Base-by-base conservation (phyloP, 2,888 invertebrate genomes). In the Aphodius sticticus region DNA sequence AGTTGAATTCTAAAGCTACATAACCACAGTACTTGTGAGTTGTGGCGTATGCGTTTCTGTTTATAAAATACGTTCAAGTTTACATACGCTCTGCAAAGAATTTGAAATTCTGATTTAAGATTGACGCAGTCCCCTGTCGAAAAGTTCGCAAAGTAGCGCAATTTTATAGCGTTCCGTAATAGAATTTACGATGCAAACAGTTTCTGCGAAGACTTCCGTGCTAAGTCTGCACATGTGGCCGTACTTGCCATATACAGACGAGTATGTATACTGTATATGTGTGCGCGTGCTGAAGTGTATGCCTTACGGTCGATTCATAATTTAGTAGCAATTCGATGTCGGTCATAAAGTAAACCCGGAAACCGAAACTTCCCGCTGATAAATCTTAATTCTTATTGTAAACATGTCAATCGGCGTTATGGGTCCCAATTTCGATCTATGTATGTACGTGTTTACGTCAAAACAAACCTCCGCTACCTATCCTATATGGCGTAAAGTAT, bases 271-370 rank as follows among this genome's bases (percentile, higher is more conserved):
- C 71, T 71, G 16, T 16, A 71, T 26, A 35, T 71, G 35, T 71
- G 71, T 71, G 26, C 71, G 71, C 12, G 15, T 71, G n/a, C 71
- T 71, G 71, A 16, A 71, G 71, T 71, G 26, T 26, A 26, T 26
- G 26, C 26, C 26, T 26, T 26, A 26, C 26, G 26, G 53, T 74
- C 35, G 74, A 74, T 74, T 74, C 74, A 74, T 74, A 74, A 74
- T 74, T 74, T 74, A 74, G 74, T 74, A 74, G 74, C 74, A 74
- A 74, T 74, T 74, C 37, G 74, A 36, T 35, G 36, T 35, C 74
- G 74, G 74, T 74, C 74, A 74, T 74, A 74, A 74, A 74, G 53
- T 53, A 53, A 53, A 53, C 9, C 53, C 53, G 53, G 53, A 53
- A 53, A 53, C 53, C 53, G 53, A 53, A 53, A 53, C 53, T 53